Conservation (phyloP, 2,797 vertebrate genomes). For the Girardinus metallicus region DNA sequence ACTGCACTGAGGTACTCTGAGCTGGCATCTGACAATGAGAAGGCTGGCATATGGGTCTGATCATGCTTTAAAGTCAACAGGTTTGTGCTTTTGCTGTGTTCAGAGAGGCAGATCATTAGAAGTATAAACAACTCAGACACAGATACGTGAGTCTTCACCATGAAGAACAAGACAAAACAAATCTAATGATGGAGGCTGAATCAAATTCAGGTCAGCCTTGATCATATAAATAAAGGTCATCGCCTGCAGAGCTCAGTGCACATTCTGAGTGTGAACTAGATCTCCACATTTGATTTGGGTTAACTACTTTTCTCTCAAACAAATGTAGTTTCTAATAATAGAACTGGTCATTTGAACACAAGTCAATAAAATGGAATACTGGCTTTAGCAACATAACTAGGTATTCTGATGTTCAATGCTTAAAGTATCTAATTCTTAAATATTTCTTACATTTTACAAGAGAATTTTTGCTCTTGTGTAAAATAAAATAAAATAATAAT, state of each 20-base stretch:
- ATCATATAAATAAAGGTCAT: constrained; percentile 36
- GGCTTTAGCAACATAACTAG: not conserved
- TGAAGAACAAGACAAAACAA: constrained; percentile 41
- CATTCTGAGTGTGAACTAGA: constrained; percentile 59
- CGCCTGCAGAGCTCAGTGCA: constrained; percentile 19
- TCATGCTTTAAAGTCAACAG: constrained; percentile 22
- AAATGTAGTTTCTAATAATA: constrained; percentile 18
- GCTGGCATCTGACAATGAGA: constrained; percentile 82
- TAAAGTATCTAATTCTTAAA: not conserved
- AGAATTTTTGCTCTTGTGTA: not conserved
- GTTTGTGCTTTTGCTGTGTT: constrained; percentile 18
- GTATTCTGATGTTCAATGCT: not conserved
- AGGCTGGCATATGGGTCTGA: constrained; percentile 27
- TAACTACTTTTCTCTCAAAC: constrained; percentile 25
- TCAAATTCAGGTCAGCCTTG: constrained; percentile 52
- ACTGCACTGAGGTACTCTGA: constrained; percentile 88
- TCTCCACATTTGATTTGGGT: constrained; percentile 45
- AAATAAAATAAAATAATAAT: not conserved
- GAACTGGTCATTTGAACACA: constrained; percentile 6
- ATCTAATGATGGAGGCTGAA: constrained; percentile 23
- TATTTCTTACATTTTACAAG: not conserved
- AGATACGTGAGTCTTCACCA: constrained; percentile 25
- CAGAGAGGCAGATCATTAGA: constrained; percentile 12
- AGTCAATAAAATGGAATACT: not conserved
- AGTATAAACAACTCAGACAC: constrained; percentile 37